These are phyloP conservation scores for Oligia strigilis DNA, from an alignment of 2,888 invertebrate species.

Conservation along the genomic window DNA sequence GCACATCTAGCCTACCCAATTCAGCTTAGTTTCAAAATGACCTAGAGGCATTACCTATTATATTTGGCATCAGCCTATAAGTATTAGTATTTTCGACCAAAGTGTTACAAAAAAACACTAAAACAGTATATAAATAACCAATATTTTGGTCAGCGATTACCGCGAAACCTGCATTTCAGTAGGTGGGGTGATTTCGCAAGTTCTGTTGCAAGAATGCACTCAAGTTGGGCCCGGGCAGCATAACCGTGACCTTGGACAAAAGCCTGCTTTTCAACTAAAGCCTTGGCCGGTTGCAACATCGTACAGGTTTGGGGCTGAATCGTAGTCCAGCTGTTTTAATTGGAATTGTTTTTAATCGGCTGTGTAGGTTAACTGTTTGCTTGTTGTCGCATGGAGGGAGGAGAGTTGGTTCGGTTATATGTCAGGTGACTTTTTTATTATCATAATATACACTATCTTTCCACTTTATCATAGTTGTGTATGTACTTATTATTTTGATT, in stretches of 20 bases:
- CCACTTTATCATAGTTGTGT: too few relatives aligned
- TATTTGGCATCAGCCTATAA: background rate
- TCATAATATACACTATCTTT: background rate
- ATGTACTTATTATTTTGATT: too few relatives aligned
- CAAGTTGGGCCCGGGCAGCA: conserved; percentile 38
- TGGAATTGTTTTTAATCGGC: conserved; percentile 47
- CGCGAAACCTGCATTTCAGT: conserved; percentile 36
- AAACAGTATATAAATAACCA: background rate
- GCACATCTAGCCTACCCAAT: background rate
- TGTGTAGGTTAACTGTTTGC: conserved; percentile 34
- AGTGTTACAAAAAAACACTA: conserved; percentile 12
- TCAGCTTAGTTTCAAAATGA: background rate
- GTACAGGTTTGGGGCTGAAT: conserved; percentile 62
- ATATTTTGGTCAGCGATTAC: conserved; percentile 19
- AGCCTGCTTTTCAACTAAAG: conserved; percentile 59
- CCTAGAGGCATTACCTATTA: background rate
- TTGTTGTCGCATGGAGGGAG: background rate
- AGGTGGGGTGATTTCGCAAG: conserved; percentile 60
- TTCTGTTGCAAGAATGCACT: conserved; percentile 65
- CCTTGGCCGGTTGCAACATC: conserved; percentile 66
- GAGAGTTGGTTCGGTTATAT: background rate
- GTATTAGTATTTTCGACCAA: background rate
- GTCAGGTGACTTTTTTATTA: background rate
- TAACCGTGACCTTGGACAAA: conserved; percentile 68
- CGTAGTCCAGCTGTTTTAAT: conserved; percentile 58